A percentile compares a stretch with the other conserved stretches of the same genome.
Conservation (phyloP, 2,113 vertebrate genomes). For the Thunnus thynnus region DNA sequence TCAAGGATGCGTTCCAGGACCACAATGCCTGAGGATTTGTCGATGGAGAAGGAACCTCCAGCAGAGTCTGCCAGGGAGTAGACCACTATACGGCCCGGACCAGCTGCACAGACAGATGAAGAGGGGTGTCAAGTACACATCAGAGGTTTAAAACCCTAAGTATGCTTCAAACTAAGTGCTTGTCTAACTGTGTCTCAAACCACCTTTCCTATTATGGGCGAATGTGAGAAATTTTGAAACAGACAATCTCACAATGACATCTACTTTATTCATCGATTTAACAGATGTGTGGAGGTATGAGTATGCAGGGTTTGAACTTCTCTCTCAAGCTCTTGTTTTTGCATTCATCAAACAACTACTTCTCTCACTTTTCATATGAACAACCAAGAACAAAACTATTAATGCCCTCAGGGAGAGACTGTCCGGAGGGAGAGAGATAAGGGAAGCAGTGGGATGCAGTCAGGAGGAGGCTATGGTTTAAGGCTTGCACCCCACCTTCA, state of each 20-base stretch:
- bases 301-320: too few relatives aligned
- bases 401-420: too few relatives aligned
- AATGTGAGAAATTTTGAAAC: background rate
- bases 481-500: too few relatives aligned
- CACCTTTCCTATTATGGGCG: background rate
- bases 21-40: constrained; percentile 91
- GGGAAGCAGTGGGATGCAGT: too few relatives aligned
- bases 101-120: constrained; percentile 75
- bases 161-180: background rate
- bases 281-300: background rate
- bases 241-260: background rate
- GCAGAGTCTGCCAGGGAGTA: constrained; percentile 92
- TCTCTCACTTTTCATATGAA: too few relatives aligned
- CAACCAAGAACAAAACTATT: too few relatives aligned
- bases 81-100: constrained; percentile 90
- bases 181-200: background rate
- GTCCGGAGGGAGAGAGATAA: too few relatives aligned
- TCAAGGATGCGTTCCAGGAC: constrained; percentile 92
- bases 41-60: constrained; percentile 91
- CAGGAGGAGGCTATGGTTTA: too few relatives aligned
- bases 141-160: background rate
- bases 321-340: too few relatives aligned
- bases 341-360: too few relatives aligned
- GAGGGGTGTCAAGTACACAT: constrained; percentile 7
- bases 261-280: background rate